A percentile compares a stretch with the other conserved stretches of the same genome.
phyloP scores from a whole-genome alignment of 2,113 vertebrate genomes.

The Probosciger aterrimus region DNA sequence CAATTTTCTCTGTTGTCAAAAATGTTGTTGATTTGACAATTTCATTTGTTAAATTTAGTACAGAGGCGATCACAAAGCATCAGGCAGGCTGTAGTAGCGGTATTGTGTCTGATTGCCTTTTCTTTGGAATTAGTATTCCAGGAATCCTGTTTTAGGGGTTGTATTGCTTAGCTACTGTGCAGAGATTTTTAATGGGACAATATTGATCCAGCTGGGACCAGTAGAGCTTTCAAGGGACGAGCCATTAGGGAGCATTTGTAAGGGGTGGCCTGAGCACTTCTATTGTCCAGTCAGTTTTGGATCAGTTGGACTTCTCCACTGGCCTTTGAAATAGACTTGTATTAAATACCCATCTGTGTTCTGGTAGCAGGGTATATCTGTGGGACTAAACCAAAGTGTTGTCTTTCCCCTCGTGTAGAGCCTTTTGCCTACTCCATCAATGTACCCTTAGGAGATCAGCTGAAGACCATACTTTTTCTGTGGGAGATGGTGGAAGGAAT shows the following conservation, averaged over 20 bases:
- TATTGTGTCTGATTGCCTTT: neutral
- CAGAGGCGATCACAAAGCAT: neutral
- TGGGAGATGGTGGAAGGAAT: neutral
- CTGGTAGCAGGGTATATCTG: neutral
- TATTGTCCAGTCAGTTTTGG: neutral
- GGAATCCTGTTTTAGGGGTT: neutral
- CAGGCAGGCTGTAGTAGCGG: neutral
- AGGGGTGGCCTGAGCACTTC: neutral
- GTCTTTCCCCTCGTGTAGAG: neutral
- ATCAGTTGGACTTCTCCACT: neutral
- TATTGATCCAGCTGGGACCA: neutral
- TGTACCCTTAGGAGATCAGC: neutral
- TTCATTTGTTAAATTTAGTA: neutral
- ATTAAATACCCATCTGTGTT: neutral
- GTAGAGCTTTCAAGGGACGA: neutral
- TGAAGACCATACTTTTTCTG: neutral
- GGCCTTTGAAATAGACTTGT: neutral
- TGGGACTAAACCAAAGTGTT: neutral
- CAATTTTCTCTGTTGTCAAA: neutral
- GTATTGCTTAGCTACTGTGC: neutral
- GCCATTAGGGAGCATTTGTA: neutral
- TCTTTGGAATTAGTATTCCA: neutral
- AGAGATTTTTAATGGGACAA: neutral
- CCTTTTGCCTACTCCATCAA: neutral
- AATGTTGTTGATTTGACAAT: fast-evolving